These are phyloP conservation scores for Arion vulgaris DNA, from an alignment of 1,140 invertebrate species.

Conservation along the genomic window DNA sequence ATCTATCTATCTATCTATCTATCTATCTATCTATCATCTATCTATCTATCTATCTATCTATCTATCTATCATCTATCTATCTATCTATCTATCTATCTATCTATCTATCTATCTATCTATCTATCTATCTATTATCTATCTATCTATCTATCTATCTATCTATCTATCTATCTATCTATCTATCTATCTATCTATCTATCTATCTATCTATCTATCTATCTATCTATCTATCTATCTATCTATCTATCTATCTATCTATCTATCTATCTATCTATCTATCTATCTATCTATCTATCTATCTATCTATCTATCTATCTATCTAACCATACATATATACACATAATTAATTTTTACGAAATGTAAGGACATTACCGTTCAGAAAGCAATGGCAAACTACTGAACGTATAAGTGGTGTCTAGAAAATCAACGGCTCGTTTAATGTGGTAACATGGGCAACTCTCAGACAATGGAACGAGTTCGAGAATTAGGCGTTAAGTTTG, in stretches of 20 bases:
- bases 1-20: conserved; percentile 3
- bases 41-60: conserved; percentile 14
- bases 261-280: neutral
- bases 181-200: conserved; percentile 20
- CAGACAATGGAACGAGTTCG: too few relatives aligned
- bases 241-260: conserved; percentile 7
- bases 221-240: conserved; percentile 22
- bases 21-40: conserved; percentile 9
- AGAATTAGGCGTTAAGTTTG: too few relatives aligned
- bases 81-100: conserved; percentile 14
- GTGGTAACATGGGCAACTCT: too few relatives aligned
- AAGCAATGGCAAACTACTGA: too few relatives aligned
- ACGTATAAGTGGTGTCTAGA: too few relatives aligned
- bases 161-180: conserved; percentile 24
- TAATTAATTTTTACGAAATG: too few relatives aligned
- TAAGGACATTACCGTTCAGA: too few relatives aligned
- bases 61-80: neutral
- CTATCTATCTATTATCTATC: neutral
- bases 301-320: too few relatives aligned
- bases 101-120: conserved; percentile 14
- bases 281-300: too few relatives aligned
- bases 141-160: conserved; percentile 11
- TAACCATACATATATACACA: neutral
- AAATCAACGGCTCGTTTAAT: too few relatives aligned
- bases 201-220: conserved; percentile 20